Base-by-base conservation (phyloP, 2,888 invertebrate species). In the Euplexia lucipara region DNA sequence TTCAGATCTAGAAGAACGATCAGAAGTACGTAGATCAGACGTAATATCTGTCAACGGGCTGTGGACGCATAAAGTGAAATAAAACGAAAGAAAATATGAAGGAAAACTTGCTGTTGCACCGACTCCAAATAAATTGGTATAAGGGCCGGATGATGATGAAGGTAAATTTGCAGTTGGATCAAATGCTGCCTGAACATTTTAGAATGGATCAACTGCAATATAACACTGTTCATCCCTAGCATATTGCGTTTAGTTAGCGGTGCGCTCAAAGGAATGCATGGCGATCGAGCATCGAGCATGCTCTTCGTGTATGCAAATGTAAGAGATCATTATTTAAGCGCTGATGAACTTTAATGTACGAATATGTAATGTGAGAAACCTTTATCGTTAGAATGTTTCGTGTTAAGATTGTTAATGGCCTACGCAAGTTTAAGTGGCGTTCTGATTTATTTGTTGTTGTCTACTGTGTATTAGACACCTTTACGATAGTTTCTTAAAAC, bases 201-300 rank as follows among this genome's bases (percentile, higher is more conserved):
- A n/a, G n/a, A n/a, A n/a, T n/a, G n/a, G n/a, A n/a, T n/a, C n/a
- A n/a, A n/a, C n/a, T n/a, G n/a, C n/a, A n/a, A n/a, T n/a, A n/a
- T n/a, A n/a, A n/a, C n/a, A n/a, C n/a, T n/a, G n/a, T n/a, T n/a
- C n/a, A n/a, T n/a, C 26, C 26, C 26, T 26, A 3, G 52, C 49
- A 42, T 60, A 42, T 34, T 54, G 73, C 78, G 69, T 78, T 82
- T 67, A 82, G 75, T 79, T 71, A 53, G 75, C 88, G 88, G 88
- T 73, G 35, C 37, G 67, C 59, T 87, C 85, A 88, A 88, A 88
- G 84, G 79, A 64, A 72, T 49, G 70, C 60, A 48, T 66, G 48
- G 58, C 39, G 49, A 62, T 75, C 62, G 41, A 51, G 22, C 61
- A 75, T 48, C 51, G 69, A 72, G 42, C 52, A 60, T 61, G 57